Percentiles rank a stretch among this genome's conserved stretches.
phyloP scores from a whole-genome alignment of 2,797 vertebrate genomes.

The Tokudaia tokunoshimensis region DNA sequence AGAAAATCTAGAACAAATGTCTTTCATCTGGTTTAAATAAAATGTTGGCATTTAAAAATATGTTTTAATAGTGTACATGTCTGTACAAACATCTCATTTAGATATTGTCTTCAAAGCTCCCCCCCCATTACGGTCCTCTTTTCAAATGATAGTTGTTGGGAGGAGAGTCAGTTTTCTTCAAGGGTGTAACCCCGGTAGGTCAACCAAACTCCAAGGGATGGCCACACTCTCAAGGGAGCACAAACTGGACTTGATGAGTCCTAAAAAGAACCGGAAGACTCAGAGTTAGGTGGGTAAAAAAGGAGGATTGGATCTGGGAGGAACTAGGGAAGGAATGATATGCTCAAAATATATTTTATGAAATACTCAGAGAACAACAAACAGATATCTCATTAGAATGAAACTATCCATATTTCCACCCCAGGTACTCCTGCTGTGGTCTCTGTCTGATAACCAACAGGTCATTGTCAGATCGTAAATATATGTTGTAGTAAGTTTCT shows the following conservation, averaged over 20 bases:
- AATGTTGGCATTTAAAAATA: slow-evolving; percentile 1
- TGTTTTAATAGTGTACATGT: neutral
- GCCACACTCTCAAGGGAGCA: neutral
- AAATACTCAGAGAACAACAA: neutral
- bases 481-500: neutral
- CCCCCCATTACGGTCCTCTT: neutral
- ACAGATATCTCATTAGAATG: slow-evolving; percentile 39
- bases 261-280: neutral
- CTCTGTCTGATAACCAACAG: neutral
- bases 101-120: neutral
- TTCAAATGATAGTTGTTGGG: neutral
- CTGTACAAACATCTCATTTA: slow-evolving; percentile 42
- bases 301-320: no score
- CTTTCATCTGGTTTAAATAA: slow-evolving; percentile 55
- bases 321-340: neutral
- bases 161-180: neutral
- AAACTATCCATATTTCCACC: slow-evolving; percentile 28
- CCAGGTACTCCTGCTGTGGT: neutral
- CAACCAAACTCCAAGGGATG: neutral
- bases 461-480: slow-evolving; percentile 25
- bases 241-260: neutral
- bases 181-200: neutral
- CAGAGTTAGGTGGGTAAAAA: neutral
- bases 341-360: neutral
- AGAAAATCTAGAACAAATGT: neutral